Evolutionary conservation across 2,797 vertebrate species (phyloP).

Genomic region (Melanotaenia pygmaea): DNA sequence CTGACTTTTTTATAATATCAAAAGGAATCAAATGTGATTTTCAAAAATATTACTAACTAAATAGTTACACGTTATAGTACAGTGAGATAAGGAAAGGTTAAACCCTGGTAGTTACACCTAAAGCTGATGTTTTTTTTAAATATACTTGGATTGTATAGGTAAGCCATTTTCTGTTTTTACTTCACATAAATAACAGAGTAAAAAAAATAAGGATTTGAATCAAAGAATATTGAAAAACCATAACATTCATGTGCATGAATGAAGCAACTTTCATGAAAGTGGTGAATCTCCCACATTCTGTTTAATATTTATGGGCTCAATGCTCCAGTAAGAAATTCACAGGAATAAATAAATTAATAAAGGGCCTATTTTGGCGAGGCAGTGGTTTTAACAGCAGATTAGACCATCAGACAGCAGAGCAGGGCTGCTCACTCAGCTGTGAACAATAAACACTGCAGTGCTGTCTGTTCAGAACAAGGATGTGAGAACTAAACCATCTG

Average conservation of each 20-base stretch:
- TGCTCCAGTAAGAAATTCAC: conserved; percentile 22
- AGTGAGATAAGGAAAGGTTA: neutral
- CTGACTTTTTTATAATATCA: neutral
- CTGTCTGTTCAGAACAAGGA: conserved; percentile 6
- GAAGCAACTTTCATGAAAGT: neutral
- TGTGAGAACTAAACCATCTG: conserved; percentile 12
- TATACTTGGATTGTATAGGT: neutral
- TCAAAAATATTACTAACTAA: neutral
- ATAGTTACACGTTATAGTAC: neutral
- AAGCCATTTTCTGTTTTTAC: neutral
- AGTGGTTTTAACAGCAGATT: conserved; percentile 31
- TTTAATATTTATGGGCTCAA: conserved; percentile 51
- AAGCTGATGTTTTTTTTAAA: neutral
- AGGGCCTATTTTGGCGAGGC: conserved; percentile 24
- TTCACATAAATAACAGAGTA: neutral
- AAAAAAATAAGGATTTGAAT: neutral
- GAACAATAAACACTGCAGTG: conserved; percentile 36
- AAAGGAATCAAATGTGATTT: neutral
- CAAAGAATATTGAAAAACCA: neutral
- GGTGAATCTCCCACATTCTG: conserved; percentile 15
- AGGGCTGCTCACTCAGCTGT: conserved; percentile 26
- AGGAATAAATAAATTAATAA: conserved; percentile 44
- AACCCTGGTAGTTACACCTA: neutral
- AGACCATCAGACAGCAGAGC: conserved; percentile 27
- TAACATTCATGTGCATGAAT: neutral